Evolutionary conservation across 2,888 invertebrate genomes (phyloP).

Genomic region (Eucriotettix oculatus): DNA sequence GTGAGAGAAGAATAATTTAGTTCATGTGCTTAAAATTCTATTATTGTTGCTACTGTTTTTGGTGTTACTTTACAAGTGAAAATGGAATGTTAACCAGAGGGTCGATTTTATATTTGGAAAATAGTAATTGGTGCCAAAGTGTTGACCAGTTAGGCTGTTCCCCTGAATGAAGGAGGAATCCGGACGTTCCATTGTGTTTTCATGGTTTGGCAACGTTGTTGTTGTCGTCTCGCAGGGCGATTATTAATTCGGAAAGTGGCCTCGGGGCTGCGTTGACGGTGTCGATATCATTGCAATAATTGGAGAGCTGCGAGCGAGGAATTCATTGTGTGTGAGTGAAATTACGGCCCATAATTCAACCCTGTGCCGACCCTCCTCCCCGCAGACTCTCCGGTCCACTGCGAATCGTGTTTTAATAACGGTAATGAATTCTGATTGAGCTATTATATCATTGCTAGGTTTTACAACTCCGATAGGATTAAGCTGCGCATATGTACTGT

Average conservation of each 20-base stretch:
- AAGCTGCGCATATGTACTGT: background rate
- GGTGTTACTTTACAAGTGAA: too few relatives aligned
- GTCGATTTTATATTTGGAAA: too few relatives aligned
- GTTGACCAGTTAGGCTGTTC: too few relatives aligned
- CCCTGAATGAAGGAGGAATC: too few relatives aligned
- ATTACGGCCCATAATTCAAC: background rate
- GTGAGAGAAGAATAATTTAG: too few relatives aligned
- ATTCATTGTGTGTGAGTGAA: background rate
- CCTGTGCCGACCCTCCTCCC: background rate
- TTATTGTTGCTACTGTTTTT: too few relatives aligned
- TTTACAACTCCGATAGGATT: background rate
- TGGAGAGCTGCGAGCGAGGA: background rate
- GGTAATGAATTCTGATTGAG: constrained; percentile 13
- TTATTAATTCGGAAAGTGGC: background rate
- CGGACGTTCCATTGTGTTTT: too few relatives aligned
- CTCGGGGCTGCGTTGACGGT: background rate
- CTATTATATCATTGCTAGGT: constrained; percentile 9
- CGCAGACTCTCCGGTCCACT: background rate
- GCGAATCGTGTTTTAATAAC: constrained; percentile 10
- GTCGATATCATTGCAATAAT: background rate
- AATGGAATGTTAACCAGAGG: too few relatives aligned
- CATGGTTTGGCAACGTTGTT: too few relatives aligned
- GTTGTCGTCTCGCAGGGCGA: background rate
- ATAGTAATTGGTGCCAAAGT: too few relatives aligned
- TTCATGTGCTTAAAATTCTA: too few relatives aligned